phyloP scores from a whole-genome alignment of 2,113 vertebrate species.

The Mastomys coucha region DNA sequence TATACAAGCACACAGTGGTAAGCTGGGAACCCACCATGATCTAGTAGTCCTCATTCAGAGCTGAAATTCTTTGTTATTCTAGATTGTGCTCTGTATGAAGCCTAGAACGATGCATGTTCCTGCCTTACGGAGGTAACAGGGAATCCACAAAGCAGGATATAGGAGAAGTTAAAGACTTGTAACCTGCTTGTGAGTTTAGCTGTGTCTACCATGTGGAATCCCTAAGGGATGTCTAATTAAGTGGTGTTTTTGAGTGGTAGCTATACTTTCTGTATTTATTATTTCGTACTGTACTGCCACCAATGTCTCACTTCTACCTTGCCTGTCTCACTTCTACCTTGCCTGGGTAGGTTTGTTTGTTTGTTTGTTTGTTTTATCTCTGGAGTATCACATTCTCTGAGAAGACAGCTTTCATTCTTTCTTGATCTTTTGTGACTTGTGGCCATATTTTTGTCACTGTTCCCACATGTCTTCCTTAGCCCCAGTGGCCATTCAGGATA shows the following conservation, averaged over 20 bases:
- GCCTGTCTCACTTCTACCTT: not conserved
- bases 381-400: not conserved
- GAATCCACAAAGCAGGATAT: not conserved
- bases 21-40: not conserved
- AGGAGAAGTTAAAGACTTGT: not conserved
- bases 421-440: not conserved
- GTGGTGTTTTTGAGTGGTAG: not conserved
- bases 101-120: not conserved
- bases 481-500: not conserved
- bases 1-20: not conserved
- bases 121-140: not conserved
- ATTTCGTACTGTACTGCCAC: not conserved
- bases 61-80: slow-evolving; percentile 1
- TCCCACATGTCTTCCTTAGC: not conserved
- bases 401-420: not conserved
- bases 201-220: not conserved
- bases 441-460: not conserved
- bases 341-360: not conserved
- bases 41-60: not conserved
- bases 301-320: not conserved
- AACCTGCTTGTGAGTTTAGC: not conserved
- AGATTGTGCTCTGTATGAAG: not conserved
- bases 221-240: not conserved
- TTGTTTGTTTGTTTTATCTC: too few species aligned
- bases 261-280: not conserved